phyloP scores from a whole-genome alignment of 2,113 vertebrate genomes.

The Erythrocercus mccallii region DNA sequence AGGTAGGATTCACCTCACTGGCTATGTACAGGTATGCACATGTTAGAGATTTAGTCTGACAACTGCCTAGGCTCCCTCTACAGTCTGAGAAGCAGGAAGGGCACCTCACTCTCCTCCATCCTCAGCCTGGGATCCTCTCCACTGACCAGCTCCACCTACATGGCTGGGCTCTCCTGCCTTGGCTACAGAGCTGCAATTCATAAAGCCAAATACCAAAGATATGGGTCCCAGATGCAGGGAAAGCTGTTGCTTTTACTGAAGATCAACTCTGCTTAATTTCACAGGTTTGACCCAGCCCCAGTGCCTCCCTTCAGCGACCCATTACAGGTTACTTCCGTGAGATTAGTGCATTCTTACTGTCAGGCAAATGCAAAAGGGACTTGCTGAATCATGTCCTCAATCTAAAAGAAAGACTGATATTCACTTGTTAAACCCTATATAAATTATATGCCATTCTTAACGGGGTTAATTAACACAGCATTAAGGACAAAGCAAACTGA shows the following conservation, averaged over 20 bases:
- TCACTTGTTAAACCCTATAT: not conserved
- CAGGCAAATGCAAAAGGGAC: not conserved
- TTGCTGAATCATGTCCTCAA: not conserved
- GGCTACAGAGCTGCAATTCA: not conserved
- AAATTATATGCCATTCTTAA: not conserved
- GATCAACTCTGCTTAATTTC: not conserved
- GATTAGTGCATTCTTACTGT: not conserved
- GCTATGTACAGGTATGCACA: not conserved
- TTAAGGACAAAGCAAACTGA: not conserved
- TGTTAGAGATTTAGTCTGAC: not conserved
- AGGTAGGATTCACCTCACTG: not conserved
- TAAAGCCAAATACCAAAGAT: not conserved
- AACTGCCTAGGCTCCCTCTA: not conserved
- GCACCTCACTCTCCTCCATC: not conserved
- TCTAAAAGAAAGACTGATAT: not conserved
- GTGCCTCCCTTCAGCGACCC: fast-evolving
- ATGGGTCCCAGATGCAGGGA: not conserved
- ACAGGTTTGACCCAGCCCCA: not conserved
- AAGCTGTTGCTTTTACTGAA: not conserved
- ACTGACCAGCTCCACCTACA: not conserved
- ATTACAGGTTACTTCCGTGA: not conserved
- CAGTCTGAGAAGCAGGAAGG: not conserved
- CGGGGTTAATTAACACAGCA: not conserved
- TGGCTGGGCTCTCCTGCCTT: not conserved
- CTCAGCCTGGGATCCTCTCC: not conserved